Base-by-base conservation (phyloP, 64 coral and sea anemone species). In the Actinia equina region DNA sequence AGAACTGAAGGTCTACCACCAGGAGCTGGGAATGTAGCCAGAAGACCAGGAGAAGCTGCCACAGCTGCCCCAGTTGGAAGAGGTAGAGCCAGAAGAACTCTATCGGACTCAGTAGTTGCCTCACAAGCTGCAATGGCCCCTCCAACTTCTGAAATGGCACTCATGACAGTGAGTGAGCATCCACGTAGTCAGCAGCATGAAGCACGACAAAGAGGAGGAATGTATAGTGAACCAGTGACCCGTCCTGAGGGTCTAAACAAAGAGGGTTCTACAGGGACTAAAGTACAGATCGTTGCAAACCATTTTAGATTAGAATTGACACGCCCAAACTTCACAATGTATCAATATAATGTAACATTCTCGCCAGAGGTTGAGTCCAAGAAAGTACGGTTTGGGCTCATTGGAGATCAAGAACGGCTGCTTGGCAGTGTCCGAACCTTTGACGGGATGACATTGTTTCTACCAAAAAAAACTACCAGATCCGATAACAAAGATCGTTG, bases 371-470 rank as follows among this genome's bases (percentile, higher is more conserved):
- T 93, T 2, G 97, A 95, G 20, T 92, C 83, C 20, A 99, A 95
- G 62, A 89, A 92, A 64, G 78, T 90, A 0, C 57, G 93, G 3
- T 55, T 91, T 51, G 93, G 79, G 10, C 91, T 99, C 26, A 25
- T 99, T 7, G 84, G 37, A 43, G 91, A 87, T 5, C 93, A 99
- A 71, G 83, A 83, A 67, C 90, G 79, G 9, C 52, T 99, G 1
- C 83, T 95, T 17, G 93, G 93, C 4, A 71, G 53, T 18, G 87
- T 93, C 4, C 87, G 87, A 25, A 93, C 97, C 52, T 99, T 99
- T 81, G 97, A 99, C 87, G 97, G 97, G 0, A 99, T 95, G 97
- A 87, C 92, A 8, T 41, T 99, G 16, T 99, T 88, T 51, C 25
- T 99, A 12, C 97, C 97, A 2, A 95, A 20, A 1, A 1, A 88